Evolutionary conservation across 2,888 invertebrate species (phyloP), one percentile per base, ranked within the genome.

Genomic region (Ennomos erosarius): DNA sequence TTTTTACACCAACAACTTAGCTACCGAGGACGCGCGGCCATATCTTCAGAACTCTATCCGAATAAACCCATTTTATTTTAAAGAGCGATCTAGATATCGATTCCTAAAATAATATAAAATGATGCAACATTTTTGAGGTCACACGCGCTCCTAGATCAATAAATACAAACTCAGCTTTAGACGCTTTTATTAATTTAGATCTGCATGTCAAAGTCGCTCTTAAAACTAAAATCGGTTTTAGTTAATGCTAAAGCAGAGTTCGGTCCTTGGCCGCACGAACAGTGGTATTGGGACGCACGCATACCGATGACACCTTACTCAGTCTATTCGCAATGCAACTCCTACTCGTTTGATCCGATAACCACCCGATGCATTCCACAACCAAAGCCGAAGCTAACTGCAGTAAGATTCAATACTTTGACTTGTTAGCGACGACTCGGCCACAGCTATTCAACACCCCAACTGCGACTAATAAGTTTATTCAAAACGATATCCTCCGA

Each of bases 1-100:
- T 88, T 90, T 89, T 78, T 87, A 90, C 90, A 89, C 77, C 78
- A 79, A 68, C 77, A 71, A 78, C 70, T 71, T 75, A 75, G 73
- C 79, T 74, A 75, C 78, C 78, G 73, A 9, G 45, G 37, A 26
- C 36, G 13, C 13, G 49, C n/a, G 54, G 59, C 59, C 62, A 73
- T 71, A 73, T 74, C 74, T 75, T 66, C 66, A 62, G 57, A 44
- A 61, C 47, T 58, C 50, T 67, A 26, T 26, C 26, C 26, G 6
- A 6, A 26, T 26, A 26, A 6, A 1, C 26, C 26, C 4, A 26
- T 26, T 26, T 6, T 26, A 26, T 6, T 26, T 26, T 6, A 6
- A 26, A 26, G 26, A 26, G 26, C 26, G 16, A 6, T 26, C 26
- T 26, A 6, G 5, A 26, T 26, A 26, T 5, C 26, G 26, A 26